These are phyloP conservation scores for Sylvia atricapilla DNA, from an alignment of 2,113 vertebrate genomes.

Conservation along the genomic window DNA sequence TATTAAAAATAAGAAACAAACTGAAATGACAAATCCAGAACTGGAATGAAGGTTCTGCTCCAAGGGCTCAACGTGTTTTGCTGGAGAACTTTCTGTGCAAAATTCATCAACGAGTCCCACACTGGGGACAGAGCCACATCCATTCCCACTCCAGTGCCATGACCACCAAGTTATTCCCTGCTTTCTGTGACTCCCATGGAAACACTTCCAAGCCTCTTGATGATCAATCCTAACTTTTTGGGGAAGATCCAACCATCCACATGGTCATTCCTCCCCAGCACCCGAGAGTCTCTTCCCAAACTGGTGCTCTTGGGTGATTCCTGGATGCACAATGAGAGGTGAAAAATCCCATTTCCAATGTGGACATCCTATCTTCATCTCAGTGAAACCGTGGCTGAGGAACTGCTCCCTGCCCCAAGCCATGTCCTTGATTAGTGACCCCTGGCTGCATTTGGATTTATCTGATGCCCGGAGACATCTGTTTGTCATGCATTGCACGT, in stretches of 20 bases:
- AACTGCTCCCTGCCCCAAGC: not conserved
- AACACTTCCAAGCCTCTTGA: not conserved
- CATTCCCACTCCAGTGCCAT: accelerated
- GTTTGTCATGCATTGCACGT: constrained; percentile 35
- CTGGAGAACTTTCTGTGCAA: not conserved
- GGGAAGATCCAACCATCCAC: accelerated
- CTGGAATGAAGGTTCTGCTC: not conserved
- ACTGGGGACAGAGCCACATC: accelerated
- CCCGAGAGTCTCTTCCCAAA: not conserved
- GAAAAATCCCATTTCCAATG: not conserved
- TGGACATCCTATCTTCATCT: not conserved
- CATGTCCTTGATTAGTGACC: not conserved
- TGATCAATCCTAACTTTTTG: not conserved
- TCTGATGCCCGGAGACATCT: constrained; percentile 55
- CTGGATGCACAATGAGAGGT: accelerated
- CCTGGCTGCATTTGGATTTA: not conserved
- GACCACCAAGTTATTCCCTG: no score
- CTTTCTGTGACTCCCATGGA: no score
- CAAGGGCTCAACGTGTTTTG: not conserved
- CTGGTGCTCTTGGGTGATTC: not conserved
- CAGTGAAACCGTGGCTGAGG: not conserved
- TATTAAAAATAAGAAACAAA: not conserved
- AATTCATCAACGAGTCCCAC: accelerated
- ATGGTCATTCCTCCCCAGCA: not conserved
- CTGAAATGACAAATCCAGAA: not conserved